Conservation (phyloP, 2,888 invertebrate species). For the Parelbella ahira region DNA sequence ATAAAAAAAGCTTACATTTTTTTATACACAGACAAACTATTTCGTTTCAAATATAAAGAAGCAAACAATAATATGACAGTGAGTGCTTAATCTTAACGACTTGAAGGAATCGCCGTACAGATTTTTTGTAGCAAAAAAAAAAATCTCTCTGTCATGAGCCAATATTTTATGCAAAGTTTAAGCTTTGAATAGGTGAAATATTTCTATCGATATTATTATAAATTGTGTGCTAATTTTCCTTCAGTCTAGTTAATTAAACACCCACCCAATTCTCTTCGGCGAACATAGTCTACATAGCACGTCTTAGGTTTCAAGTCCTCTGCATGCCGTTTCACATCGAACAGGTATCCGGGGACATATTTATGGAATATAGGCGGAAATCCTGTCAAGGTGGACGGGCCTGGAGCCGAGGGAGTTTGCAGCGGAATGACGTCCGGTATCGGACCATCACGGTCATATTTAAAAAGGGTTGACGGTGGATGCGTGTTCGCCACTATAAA, state of each 20-base stretch:
- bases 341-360: slow-evolving; percentile 73
- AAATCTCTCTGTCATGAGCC: slow-evolving; percentile 19
- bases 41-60: slow-evolving; percentile 27
- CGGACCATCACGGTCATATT: slow-evolving; percentile 67
- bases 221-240: too few species aligned
- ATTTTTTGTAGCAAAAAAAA: slow-evolving; percentile 46
- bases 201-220: slow-evolving; percentile 13
- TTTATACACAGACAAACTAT: slow-evolving; percentile 16
- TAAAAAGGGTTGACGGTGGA: slow-evolving; percentile 63
- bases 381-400: slow-evolving; percentile 66
- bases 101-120: slow-evolving; percentile 62
- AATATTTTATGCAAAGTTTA: too few species aligned
- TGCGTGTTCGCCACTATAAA: slow-evolving; percentile 54
- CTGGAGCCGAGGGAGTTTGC: slow-evolving; percentile 53
- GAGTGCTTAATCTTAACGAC: slow-evolving; percentile 72
- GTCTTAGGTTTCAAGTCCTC: slow-evolving; percentile 73
- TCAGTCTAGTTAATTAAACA: slow-evolving; percentile 70
- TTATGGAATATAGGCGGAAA: slow-evolving; percentile 73
- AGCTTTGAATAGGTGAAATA: slow-evolving; percentile 13
- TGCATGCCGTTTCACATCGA: slow-evolving; percentile 65
- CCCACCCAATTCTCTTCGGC: slow-evolving; percentile 77
- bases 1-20: slow-evolving; percentile 16
- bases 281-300: slow-evolving; percentile 77
- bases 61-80: slow-evolving; percentile 41
- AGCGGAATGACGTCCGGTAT: slow-evolving; percentile 62